These are phyloP conservation scores for Tineola bisselliella DNA, from an alignment of 2,888 invertebrate species.

Conservation along the genomic window DNA sequence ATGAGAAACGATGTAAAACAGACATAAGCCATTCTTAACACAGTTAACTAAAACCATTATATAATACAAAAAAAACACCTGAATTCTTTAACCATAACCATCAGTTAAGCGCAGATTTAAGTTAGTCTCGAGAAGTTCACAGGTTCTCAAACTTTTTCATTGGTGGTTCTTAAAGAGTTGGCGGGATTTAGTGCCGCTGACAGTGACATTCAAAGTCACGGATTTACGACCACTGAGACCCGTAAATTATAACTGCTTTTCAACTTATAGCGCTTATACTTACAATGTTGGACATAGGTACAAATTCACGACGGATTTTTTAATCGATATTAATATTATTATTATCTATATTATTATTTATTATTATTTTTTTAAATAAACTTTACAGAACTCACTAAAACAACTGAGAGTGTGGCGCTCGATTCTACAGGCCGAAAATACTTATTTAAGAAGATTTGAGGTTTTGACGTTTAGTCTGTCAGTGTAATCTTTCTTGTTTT, in stretches of 20 bases:
- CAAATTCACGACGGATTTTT: no score
- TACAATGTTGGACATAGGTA: background rate
- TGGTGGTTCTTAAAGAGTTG: constrained; percentile 1
- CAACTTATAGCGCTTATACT: background rate
- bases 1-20: no score
- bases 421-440: no score
- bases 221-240: background rate
- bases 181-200: background rate
- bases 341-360: no score
- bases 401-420: no score
- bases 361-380: no score
- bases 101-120: background rate
- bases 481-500: no score
- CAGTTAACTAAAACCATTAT: background rate
- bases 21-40: no score
- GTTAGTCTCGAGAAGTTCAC: background rate
- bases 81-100: background rate
- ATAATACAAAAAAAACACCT: background rate
- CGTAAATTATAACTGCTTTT: constrained; percentile 6
- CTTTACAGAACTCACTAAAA: no score
- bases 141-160: background rate
- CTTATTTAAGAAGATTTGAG: no score
- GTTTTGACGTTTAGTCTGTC: no score
- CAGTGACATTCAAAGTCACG: constrained; percentile 4
- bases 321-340: no score